Base-by-base conservation (phyloP, 2,113 vertebrate genomes). In the Oncorhynchus mykiss region DNA sequence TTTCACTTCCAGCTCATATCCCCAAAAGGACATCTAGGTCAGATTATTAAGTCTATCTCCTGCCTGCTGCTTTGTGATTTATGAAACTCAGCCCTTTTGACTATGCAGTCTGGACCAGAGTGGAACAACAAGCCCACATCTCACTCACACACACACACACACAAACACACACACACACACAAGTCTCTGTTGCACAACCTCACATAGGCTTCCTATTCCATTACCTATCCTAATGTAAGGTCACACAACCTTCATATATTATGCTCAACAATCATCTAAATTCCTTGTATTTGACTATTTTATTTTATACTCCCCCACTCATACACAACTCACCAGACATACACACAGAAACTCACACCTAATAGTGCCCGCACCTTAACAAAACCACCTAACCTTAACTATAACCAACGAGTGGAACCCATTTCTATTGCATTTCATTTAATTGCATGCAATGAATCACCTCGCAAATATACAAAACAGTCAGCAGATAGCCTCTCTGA, bases 1-100 rank as follows among this genome's bases (percentile, higher is more conserved):
- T 92, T 93, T 89, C 88, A 88, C 83, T 92, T 91, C 91, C 82
- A 88, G 79, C 76, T 80, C 84, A 82, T 54, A 54, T 91, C 91
- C 94, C 93, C 90, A 95, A 95, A 95, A 94, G 92, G 91, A 94
- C 93, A 95, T 95, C 91, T 93, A 94, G 93, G 92, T 96, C 95
- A 94, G 93, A 94, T 94, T 77, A 94, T 94, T 29, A 68, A 73
- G 67, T 81, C 75, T 82, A 85, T 78, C 81, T 81, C 68, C 45
- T 70, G 68, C 68, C 29, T 82, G 49, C 4, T 69, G 39, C 39
- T 9, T 9, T 68, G 62, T 13, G 65, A 51, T 18, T 69, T 72
- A 65, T 22, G 20, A 49, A 67, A 24, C 12, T 59, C 29, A 18
- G 27, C 39, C 70, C 24, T 25, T 22, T 62, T 18, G 22, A 51